These are phyloP conservation scores for Isurus oxyrinchus DNA, from an alignment of 2,113 vertebrate species.

Conservation along the genomic window DNA sequence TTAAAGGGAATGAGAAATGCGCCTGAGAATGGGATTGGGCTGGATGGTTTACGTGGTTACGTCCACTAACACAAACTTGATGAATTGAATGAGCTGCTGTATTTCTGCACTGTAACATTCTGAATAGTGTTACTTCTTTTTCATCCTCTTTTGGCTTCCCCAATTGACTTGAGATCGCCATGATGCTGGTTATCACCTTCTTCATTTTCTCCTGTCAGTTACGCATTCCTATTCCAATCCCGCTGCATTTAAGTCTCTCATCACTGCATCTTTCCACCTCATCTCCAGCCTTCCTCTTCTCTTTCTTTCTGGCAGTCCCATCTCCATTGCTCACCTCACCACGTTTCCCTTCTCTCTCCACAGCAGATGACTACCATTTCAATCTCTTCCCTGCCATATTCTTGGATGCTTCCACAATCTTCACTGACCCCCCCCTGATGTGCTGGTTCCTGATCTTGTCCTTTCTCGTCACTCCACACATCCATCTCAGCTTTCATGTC, in stretches of 20 bases:
- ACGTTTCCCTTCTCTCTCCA: too few species aligned
- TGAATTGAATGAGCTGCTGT: background rate
- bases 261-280: too few species aligned
- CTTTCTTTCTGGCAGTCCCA: background rate
- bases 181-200: too few species aligned
- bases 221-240: too few species aligned
- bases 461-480: background rate
- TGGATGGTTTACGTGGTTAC: background rate
- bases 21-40: background rate
- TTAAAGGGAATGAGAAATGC: background rate
- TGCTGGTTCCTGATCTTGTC: background rate
- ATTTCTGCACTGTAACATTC: background rate
- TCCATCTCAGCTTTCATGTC: background rate
- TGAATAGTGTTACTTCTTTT: background rate
- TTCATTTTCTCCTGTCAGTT: too few species aligned
- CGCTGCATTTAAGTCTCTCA: too few species aligned
- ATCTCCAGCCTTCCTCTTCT: too few species aligned
- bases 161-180: background rate
- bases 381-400: background rate
- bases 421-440: background rate
- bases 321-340: background rate
- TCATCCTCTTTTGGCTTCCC: background rate
- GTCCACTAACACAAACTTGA: background rate
- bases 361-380: background rate
- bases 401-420: background rate